phyloP scores from a whole-genome alignment of 53 echinoderm and acorn worm species.

The Holothuria leucospilota region DNA sequence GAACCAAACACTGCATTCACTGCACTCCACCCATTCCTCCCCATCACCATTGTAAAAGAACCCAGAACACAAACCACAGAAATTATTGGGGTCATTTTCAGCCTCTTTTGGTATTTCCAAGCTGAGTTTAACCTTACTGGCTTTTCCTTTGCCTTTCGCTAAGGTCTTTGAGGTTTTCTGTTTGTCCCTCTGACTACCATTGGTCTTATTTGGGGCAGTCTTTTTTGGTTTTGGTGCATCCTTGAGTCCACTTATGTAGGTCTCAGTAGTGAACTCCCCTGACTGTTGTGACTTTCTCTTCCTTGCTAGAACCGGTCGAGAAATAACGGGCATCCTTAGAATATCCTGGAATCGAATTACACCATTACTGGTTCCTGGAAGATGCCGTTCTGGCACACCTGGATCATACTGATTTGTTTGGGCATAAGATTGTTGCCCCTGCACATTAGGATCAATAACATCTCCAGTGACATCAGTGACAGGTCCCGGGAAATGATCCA shows the following conservation, averaged over 20 bases:
- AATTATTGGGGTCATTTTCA: too few species aligned
- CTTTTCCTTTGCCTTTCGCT: background rate
- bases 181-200: background rate
- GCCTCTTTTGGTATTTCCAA: background rate
- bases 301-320: background rate
- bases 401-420: background rate
- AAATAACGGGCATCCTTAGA: background rate
- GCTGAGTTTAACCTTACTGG: too few species aligned
- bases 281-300: slow-evolving; percentile 17
- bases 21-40: slow-evolving; percentile 11
- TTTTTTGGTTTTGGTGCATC: slow-evolving; percentile 6
- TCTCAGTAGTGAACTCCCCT: background rate
- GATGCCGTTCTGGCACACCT: slow-evolving; percentile 3
- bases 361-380: background rate
- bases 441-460: slow-evolving; percentile 2
- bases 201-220: background rate
- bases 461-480: too few species aligned
- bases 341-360: background rate
- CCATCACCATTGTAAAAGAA: background rate
- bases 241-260: background rate
- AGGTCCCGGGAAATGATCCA: too few species aligned
- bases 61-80: background rate
- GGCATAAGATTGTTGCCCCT: slow-evolving; percentile 7
- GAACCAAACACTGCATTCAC: background rate
- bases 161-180: background rate